Evolutionary conservation across 2,797 vertebrate genomes (phyloP).

Genomic region (Sebastes matsubarae): DNA sequence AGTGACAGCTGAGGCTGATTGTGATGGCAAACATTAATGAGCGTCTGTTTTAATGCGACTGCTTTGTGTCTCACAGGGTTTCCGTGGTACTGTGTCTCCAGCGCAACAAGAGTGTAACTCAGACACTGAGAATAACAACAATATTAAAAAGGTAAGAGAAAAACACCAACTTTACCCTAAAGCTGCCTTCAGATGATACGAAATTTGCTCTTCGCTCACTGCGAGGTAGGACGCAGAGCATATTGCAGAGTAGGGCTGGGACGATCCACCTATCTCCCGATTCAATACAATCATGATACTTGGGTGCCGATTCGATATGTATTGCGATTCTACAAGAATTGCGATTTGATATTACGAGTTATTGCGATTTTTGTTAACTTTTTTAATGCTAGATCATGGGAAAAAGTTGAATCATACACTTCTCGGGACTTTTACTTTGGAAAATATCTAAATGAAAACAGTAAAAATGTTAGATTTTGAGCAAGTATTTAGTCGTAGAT

Average conservation of each 20-base stretch:
- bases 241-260: background rate
- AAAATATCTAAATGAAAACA: background rate
- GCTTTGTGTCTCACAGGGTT: constrained; percentile 75
- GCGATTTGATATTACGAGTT: too few species aligned
- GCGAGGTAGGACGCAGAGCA: background rate
- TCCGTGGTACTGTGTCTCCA: constrained; percentile 77
- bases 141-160: constrained; percentile 81
- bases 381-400: too few species aligned
- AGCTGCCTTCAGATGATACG: background rate
- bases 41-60: constrained; percentile 37
- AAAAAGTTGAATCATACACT: too few species aligned
- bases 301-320: too few species aligned
- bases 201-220: background rate
- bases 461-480: too few species aligned
- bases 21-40: constrained; percentile 44
- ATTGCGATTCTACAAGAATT: too few species aligned
- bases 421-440: too few species aligned
- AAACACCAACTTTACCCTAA: background rate
- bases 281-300: too few species aligned
- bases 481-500: too few species aligned
- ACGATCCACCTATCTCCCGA: too few species aligned
- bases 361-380: too few species aligned
- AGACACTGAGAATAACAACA: constrained; percentile 79
- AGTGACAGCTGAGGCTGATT: constrained; percentile 49
- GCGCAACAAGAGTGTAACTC: constrained; percentile 77